Conservation (phyloP, 92 coral and sea anemone genomes). For the Epizoanthus scotinus region DNA sequence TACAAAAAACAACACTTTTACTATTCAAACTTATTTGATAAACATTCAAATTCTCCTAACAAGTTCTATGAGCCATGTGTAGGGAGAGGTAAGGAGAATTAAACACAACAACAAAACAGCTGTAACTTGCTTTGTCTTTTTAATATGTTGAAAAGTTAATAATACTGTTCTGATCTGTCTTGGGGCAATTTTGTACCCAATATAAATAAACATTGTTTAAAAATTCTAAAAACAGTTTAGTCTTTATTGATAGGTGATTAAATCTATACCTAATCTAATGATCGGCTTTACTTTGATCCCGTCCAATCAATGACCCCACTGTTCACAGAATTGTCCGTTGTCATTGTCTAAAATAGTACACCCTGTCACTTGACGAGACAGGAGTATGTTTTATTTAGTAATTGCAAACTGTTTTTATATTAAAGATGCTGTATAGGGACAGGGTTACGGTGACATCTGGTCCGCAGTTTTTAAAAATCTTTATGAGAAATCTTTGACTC, state of each 20-base stretch:
- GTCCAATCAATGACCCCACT: neutral
- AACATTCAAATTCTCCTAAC: too few species aligned
- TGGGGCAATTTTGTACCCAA: too few species aligned
- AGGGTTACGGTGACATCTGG: neutral
- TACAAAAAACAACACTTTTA: too few species aligned
- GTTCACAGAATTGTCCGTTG: neutral
- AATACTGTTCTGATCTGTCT: too few species aligned
- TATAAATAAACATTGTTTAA: too few species aligned
- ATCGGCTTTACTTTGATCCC: neutral
- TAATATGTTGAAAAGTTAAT: too few species aligned
- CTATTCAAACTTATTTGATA: too few species aligned
- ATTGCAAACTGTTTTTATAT: constrained; percentile 6
- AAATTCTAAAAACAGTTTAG: too few species aligned
- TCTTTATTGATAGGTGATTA: neutral
- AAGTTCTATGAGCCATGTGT: too few species aligned
- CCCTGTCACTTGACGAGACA: neutral
- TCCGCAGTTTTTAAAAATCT: neutral
- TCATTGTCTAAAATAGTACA: neutral
- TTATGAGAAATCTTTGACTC: neutral
- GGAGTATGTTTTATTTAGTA: neutral
- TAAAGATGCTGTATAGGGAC: constrained; percentile 11
- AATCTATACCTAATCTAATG: neutral
- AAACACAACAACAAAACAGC: too few species aligned
- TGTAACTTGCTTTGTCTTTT: too few species aligned
- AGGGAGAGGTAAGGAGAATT: too few species aligned